Evolutionary conservation across 2,797 vertebrate species (phyloP).

Genomic region (Neosilurus mollespiculum): DNA sequence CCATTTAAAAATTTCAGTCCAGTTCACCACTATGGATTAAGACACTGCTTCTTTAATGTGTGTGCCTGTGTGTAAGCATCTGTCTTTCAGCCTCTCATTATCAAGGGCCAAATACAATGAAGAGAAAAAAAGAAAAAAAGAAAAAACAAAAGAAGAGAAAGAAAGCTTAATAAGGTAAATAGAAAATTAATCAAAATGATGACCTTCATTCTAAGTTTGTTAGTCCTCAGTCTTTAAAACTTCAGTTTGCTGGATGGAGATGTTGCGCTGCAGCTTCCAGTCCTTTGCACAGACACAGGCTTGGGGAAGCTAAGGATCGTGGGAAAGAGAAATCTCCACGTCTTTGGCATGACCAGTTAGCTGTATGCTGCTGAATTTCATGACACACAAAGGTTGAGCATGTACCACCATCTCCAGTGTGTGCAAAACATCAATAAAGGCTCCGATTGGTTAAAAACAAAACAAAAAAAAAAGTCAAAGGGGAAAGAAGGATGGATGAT

Average conservation of each 20-base stretch:
- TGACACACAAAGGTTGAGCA: slow-evolving; percentile 37
- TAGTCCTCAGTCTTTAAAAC: slow-evolving; percentile 64
- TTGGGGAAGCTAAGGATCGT: slow-evolving; percentile 66
- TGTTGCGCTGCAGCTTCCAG: slow-evolving; percentile 49
- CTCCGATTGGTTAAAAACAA: slow-evolving; percentile 14
- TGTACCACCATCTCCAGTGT: slow-evolving; percentile 40
- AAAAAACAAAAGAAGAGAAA: slow-evolving; percentile 46
- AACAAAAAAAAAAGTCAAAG: slow-evolving; percentile 22
- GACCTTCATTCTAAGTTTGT: slow-evolving; percentile 64
- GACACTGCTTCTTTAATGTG: slow-evolving; percentile 29
- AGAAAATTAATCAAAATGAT: slow-evolving; percentile 61
- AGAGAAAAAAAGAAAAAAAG: slow-evolving; percentile 45
- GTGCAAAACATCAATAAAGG: slow-evolving; percentile 37
- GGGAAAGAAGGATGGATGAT: slow-evolving; percentile 11
- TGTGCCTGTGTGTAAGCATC: slow-evolving; percentile 10
- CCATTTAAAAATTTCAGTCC: slow-evolving; percentile 52
- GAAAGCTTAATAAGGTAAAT: slow-evolving; percentile 21
- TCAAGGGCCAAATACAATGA: slow-evolving; percentile 43
- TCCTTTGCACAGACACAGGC: slow-evolving; percentile 68
- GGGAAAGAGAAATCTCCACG: slow-evolving; percentile 60
- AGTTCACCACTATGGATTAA: slow-evolving; percentile 39
- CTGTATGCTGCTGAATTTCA: slow-evolving; percentile 74
- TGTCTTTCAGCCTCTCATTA: slow-evolving; percentile 45
- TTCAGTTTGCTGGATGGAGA: slow-evolving; percentile 50
- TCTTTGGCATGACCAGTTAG: slow-evolving; percentile 96